Percentiles rank a stretch among this genome's conserved stretches.
These are phyloP conservation scores for Strigamia transsilvanica DNA, from an alignment of 2,888 invertebrate species.

Conservation along the genomic window DNA sequence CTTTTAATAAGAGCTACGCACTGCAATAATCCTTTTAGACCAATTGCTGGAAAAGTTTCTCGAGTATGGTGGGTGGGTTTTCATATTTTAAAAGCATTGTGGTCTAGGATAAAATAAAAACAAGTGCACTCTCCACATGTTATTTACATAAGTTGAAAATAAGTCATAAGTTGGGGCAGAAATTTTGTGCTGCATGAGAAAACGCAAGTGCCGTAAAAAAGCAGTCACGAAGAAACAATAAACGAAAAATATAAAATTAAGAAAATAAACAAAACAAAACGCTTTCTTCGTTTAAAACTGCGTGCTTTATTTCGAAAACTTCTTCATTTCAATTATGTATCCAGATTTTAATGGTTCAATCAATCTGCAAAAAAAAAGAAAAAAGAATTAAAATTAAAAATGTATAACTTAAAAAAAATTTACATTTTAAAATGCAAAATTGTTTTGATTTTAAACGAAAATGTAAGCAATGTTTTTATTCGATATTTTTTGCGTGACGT, in stretches of 20 bases:
- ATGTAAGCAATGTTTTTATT: neutral
- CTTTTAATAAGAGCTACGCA: conserved; percentile 44
- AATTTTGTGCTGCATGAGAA: conserved; percentile 32
- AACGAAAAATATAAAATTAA: conserved; percentile 27
- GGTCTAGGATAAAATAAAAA: conserved; percentile 42
- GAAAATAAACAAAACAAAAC: conserved; percentile 35
- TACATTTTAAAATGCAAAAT: neutral
- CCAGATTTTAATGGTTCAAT: neutral
- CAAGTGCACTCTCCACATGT: conserved; percentile 39
- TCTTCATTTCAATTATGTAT: conserved; percentile 13
- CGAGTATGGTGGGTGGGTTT: conserved; percentile 17
- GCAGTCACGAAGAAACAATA: conserved; percentile 32
- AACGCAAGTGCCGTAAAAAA: conserved; percentile 35
- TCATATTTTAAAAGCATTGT: conserved; percentile 44
- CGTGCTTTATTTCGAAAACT: neutral
- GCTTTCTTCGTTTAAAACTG: neutral
- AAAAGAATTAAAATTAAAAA: neutral
- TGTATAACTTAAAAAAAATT: neutral
- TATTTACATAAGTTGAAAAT: conserved; percentile 44
- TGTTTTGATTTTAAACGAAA: neutral
- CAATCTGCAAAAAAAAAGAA: neutral
- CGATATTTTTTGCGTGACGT: conserved; percentile 28
- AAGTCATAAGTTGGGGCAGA: conserved; percentile 34
- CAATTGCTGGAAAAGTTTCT: conserved; percentile 41
- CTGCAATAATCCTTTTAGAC: conserved; percentile 42